phyloP scores from a whole-genome alignment of 2,888 invertebrate genomes.

The Calliopum simillimum region DNA sequence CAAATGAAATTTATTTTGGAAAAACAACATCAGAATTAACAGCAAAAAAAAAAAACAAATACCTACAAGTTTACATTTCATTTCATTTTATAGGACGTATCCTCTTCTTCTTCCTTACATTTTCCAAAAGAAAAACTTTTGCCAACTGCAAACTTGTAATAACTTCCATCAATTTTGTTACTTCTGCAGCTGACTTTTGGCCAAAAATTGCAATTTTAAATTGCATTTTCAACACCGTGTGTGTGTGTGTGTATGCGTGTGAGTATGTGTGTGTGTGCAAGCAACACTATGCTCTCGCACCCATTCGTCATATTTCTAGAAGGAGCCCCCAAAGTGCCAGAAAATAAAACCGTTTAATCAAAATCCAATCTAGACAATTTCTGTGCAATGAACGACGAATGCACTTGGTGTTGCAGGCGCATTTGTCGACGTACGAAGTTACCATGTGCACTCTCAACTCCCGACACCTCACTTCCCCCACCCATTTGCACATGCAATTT shows the following conservation, averaged over 20 bases:
- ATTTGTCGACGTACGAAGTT: no score
- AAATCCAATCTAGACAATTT: conserved; percentile 39
- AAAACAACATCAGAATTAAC: conserved; percentile 1
- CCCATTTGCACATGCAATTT: neutral
- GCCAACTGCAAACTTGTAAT: conserved; percentile 28
- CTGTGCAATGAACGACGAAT: conserved; percentile 25
- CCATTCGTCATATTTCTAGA: neutral
- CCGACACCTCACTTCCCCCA: neutral
- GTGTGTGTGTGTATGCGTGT: conserved; percentile 9
- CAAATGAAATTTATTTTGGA: conserved; percentile 22
- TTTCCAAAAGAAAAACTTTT: conserved; percentile 16
- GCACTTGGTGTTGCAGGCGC: conserved; percentile 9
- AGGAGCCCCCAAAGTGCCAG: neutral
- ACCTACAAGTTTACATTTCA: neutral
- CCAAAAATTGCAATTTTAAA: conserved; percentile 39
- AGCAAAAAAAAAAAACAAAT: conserved; percentile 5
- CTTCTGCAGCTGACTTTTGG: conserved; percentile 29
- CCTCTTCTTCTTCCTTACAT: conserved; percentile 17
- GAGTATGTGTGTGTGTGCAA: neutral
- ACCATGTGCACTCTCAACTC: conserved; percentile 19
- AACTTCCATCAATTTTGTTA: conserved; percentile 33
- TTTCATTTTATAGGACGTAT: conserved; percentile 1
- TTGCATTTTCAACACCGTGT: conserved; percentile 36
- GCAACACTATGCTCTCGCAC: neutral
- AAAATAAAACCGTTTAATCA: conserved; percentile 37